phyloP scores from a whole-genome alignment of 2,797 vertebrate genomes.

The Coluber constrictor region DNA sequence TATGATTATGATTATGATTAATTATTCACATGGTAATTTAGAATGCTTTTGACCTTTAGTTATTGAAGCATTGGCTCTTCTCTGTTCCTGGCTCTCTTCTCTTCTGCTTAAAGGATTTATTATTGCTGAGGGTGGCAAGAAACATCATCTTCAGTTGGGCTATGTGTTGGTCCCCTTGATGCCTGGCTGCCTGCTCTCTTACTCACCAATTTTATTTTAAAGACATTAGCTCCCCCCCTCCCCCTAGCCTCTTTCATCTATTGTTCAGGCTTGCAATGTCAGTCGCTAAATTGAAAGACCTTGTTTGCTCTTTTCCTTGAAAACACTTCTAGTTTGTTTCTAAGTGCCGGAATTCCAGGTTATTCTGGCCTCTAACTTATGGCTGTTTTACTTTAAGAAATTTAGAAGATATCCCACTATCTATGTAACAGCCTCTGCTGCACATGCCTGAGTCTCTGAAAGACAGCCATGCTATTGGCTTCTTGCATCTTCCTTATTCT shows the following conservation, averaged over 20 bases:
- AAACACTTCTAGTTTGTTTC: not conserved
- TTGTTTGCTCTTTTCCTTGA: not conserved
- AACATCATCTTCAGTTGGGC: not conserved
- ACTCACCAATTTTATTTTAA: not conserved
- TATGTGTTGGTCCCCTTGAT: not conserved
- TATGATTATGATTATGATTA: too few species aligned
- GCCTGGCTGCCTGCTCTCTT: not conserved
- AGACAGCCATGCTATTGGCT: not conserved
- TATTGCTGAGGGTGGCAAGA: not conserved
- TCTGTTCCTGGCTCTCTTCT: conserved; percentile 4
- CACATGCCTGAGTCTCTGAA: not conserved
- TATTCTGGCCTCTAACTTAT: not conserved
- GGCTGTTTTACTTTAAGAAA: not conserved
- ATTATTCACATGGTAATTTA: conserved; percentile 11
- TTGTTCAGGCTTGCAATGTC: not conserved
- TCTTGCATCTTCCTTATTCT: not conserved
- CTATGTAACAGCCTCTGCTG: not conserved
- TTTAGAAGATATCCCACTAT: not conserved
- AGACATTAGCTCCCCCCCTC: not conserved
- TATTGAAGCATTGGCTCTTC: not conserved
- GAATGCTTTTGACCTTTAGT: not conserved
- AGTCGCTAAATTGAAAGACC: not conserved
- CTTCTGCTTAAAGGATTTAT: not conserved
- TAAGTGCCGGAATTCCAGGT: not conserved
- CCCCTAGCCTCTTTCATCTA: not conserved